Conservation (phyloP, 2,888 invertebrate genomes). For the Cynaeus angustus region DNA sequence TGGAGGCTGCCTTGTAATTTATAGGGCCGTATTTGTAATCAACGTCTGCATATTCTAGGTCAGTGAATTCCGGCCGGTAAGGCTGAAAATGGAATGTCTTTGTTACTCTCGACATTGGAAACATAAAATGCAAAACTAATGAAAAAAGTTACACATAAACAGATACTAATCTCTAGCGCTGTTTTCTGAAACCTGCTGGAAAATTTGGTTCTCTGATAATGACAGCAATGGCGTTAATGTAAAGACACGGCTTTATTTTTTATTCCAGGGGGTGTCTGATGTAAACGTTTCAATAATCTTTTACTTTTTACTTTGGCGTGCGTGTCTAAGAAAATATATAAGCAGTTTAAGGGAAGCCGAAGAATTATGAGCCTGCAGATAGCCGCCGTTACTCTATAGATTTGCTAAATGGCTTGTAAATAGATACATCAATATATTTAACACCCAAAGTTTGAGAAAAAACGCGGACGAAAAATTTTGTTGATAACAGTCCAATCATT, state of each 20-base stretch:
- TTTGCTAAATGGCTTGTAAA: slow-evolving; percentile 62
- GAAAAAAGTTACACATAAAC: neutral
- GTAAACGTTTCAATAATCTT: no score
- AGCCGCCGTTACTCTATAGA: slow-evolving; percentile 38
- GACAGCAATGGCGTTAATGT: no score
- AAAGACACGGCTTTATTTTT: no score
- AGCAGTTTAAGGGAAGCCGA: neutral
- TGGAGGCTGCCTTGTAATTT: slow-evolving; percentile 92
- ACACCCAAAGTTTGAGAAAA: slow-evolving; percentile 26
- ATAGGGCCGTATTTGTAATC: slow-evolving; percentile 93
- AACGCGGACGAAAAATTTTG: slow-evolving; percentile 1
- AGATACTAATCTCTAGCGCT: no score
- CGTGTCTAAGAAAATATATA: no score
- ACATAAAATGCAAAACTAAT: slow-evolving; percentile 3
- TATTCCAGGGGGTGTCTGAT: no score
- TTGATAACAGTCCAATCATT: slow-evolving; percentile 28
- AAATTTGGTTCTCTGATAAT: no score
- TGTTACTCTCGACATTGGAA: slow-evolving; percentile 16
- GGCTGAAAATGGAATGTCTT: slow-evolving; percentile 76
- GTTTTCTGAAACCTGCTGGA: no score
- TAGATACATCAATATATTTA: slow-evolving; percentile 55
- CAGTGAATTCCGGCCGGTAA: slow-evolving; percentile 83
- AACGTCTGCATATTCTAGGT: slow-evolving; percentile 93
- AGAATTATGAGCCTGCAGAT: slow-evolving; percentile 41
- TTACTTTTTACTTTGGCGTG: no score